These are phyloP conservation scores for Ptilonorhynchus violaceus DNA, from an alignment of 2,113 vertebrate species.

Conservation along the genomic window DNA sequence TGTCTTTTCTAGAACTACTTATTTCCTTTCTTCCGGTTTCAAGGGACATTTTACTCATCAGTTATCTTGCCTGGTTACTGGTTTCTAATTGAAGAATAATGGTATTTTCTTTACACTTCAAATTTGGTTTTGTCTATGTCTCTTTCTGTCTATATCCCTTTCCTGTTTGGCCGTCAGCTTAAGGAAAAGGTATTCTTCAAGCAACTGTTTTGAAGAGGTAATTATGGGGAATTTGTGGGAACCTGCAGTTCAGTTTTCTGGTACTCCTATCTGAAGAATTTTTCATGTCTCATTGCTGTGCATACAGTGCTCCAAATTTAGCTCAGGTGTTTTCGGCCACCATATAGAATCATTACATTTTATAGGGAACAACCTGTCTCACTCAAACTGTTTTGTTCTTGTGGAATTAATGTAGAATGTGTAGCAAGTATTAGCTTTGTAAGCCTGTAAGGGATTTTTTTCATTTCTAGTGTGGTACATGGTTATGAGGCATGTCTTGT, in stretches of 20 bases:
- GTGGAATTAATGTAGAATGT: background rate
- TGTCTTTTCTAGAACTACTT: background rate
- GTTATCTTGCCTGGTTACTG: background rate
- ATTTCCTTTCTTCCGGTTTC: background rate
- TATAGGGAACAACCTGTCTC: background rate
- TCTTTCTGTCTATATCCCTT: background rate
- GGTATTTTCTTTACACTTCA: background rate
- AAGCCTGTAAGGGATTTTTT: background rate
- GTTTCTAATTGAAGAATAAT: background rate
- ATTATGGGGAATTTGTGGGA: background rate
- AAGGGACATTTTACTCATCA: background rate
- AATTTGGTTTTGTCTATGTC: background rate
- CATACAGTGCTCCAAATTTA: background rate
- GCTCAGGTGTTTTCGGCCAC: background rate
- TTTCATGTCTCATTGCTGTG: background rate
- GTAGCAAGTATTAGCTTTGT: background rate
- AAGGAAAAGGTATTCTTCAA: background rate
- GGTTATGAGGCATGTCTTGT: background rate
- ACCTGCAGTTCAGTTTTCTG: background rate
- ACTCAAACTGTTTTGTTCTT: background rate
- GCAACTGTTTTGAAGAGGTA: background rate
- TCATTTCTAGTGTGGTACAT: background rate
- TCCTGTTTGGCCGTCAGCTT: background rate
- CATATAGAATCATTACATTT: background rate
- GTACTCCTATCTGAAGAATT: background rate